Base-by-base conservation (phyloP, 2,888 invertebrate genomes). In the Hofmannophila pseudospretella region DNA sequence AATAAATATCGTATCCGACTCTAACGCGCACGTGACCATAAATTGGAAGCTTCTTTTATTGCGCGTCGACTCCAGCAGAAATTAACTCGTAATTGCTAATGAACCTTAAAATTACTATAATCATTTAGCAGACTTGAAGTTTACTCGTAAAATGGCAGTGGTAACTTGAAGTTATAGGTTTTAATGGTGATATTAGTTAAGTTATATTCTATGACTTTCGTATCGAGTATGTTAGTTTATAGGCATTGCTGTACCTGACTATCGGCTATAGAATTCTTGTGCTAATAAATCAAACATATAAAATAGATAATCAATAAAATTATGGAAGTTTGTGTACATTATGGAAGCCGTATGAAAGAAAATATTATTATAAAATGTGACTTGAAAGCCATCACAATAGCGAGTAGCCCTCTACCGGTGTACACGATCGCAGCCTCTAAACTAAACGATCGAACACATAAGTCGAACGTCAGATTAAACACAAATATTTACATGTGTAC, bases 401-500 rank as follows among this genome's bases (percentile, higher is more conserved):
- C 29, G 13, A 30, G 30, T 25, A 14, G 30, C 4, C n/a, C 3
- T 22, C 26, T 9, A 14, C 26, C 19, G 31, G 12, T 22, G 11
- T 12, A 25, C 33, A 16, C 33, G 29, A 60, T 49, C 47, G 46
- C 45, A 39, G 48, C 41, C 49, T 54, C 57, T 57, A 62, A 68
- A 60, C 57, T 57, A 62, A 68, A 60, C 56, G 56, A 54, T 58
- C 54, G 53, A 57, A 50, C 53, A 56, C 59, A 70, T 69, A 69
- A 71, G 51, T 68, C 58, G 61, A n/a, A 58, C 45, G 74, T 70
- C 73, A 68, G 73, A 72, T 78, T 72, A 72, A 66, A 68, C 57
- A 72, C 73, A 71, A 77, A 78, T 74, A 84, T 80, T 78, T 76
- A 82, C 79, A 76, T 68, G 57, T 64, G 67, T 73, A 77, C 75